Evolutionary conservation across 1,140 invertebrate genomes (phyloP).

Genomic region (Rhagoletis zephyria): DNA sequence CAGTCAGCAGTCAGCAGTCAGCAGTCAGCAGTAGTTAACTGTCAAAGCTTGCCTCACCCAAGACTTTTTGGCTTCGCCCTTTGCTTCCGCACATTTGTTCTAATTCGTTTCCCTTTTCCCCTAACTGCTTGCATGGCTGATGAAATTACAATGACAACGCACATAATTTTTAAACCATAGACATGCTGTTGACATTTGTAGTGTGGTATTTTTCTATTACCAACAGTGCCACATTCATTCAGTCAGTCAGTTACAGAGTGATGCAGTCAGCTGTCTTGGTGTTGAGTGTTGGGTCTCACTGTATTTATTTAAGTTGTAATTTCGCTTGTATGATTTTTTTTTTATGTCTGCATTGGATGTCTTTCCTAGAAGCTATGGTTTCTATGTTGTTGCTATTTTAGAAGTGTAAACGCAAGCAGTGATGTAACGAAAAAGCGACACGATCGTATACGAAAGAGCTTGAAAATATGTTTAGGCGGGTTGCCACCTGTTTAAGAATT

Average conservation of each 20-base stretch:
- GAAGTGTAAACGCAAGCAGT: too few species aligned
- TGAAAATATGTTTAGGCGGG: too few species aligned
- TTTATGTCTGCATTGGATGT: background rate
- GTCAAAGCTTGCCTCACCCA: background rate
- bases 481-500: too few species aligned
- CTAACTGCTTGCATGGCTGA: background rate
- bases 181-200: slow-evolving; percentile 42
- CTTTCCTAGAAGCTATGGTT: background rate
- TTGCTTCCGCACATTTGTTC: background rate
- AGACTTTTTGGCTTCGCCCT: background rate
- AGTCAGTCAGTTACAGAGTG: background rate
- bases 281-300: background rate
- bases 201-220: slow-evolving; percentile 50
- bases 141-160: slow-evolving; percentile 48
- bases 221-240: slow-evolving; percentile 35
- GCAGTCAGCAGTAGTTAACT: background rate
- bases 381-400: too few species aligned
- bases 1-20: too few species aligned
- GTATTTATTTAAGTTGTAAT: background rate
- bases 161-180: slow-evolving; percentile 47
- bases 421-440: too few species aligned
- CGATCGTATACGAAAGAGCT: too few species aligned
- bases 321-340: background rate
- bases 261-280: background rate
- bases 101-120: background rate